Evolutionary conservation across 2,888 invertebrate genomes (phyloP), one percentile per base, ranked within the genome.

Genomic region (Aporophyla lueneburgensis): DNA sequence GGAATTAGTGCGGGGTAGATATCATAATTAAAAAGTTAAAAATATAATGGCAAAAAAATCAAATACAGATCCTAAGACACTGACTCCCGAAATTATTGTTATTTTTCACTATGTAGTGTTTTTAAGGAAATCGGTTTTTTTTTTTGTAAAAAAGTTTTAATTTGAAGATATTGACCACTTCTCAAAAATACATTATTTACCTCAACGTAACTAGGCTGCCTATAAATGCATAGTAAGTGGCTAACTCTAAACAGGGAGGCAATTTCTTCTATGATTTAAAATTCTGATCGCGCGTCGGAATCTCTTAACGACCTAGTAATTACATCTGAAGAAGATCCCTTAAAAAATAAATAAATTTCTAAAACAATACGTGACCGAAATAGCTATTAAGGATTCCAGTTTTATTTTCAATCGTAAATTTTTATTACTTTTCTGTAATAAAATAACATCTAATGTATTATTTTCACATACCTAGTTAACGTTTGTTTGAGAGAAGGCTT

Each of bases 281-380:
- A 91, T 91, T 91, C 91, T 61, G 75, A 84, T 86, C 90, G 86
- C 85, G 90, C 68, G 27, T 76, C 70, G 72, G 87, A 89, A 92
- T 91, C 89, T 89, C 80, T 86, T 91, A 91, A 92, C 89, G 90
- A 91, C 85, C 85, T 88, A 88, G 89, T 91, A 92, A 92, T 92
- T 92, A 91, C 82, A 86, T 78, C 84, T 73, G 79, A 86, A 86
- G 87, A 77, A 86, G 80, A 81, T 71, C 80, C 81, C 83, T 86
- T 65, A 81, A 91, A 90, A 91, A 90, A 90, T 89, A 91, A 91
- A 91, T 90, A 91, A 91, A 90, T 90, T 89, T 87, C 88, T 84
- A 86, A 78, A 82, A 86, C 87, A 81, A 85, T 86, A 91, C 91
- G 92, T 91, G 91, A 89, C 84, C 46, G 72, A 86, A 91, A 85